Evolutionary conservation across 2,797 vertebrate species (phyloP).

Genomic region (Dryobates pubescens): DNA sequence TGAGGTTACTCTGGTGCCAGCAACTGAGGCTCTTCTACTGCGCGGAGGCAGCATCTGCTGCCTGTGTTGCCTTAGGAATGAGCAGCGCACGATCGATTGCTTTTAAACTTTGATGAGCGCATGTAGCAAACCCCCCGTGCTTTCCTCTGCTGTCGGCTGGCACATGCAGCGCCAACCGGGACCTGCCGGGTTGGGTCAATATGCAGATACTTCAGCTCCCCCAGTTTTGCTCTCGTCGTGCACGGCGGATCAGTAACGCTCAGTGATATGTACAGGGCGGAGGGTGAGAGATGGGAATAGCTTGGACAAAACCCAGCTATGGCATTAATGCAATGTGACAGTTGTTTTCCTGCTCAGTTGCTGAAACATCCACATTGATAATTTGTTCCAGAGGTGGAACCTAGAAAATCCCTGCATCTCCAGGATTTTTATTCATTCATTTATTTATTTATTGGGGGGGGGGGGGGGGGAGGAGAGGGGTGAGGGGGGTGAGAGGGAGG

Average conservation of each 20-base stretch:
- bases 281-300: background rate
- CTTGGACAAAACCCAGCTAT: background rate
- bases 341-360: conserved; percentile 55
- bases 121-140: background rate
- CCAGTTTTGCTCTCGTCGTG: background rate
- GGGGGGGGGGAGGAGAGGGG: no score
- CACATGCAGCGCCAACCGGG: background rate
- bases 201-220: background rate
- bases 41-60: background rate
- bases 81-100: background rate
- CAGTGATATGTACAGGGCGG: background rate
- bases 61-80: background rate
- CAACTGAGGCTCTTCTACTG: background rate
- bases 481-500: no score
- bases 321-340: conserved; percentile 49
- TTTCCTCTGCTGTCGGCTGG: background rate
- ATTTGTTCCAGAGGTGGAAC: conserved; percentile 41
- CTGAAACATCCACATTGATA: conserved; percentile 52
- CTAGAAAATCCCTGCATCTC: conserved; percentile 48
- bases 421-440: conserved; percentile 23
- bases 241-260: background rate
- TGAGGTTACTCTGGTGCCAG: background rate
- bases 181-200: background rate
- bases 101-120: background rate
- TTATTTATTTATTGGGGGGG: background rate